Base-by-base conservation (phyloP, 2,888 invertebrate genomes). In the Trichopoda pennipes region DNA sequence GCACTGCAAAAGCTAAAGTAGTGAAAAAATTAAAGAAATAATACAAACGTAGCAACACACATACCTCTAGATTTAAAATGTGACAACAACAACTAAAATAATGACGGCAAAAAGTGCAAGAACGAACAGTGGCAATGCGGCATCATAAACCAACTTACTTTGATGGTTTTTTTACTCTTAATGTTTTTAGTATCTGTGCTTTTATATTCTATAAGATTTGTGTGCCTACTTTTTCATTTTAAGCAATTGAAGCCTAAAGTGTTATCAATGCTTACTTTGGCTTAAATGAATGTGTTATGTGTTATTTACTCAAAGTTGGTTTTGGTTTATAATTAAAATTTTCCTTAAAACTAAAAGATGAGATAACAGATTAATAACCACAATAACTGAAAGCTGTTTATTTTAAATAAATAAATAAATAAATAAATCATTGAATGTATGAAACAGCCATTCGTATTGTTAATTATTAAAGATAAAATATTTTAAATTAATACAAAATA, bases 81-180 rank as follows among this genome's bases (percentile, higher is more conserved):
- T 80, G 55, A 73, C 68, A 81, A 44, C 60, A 63, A 68, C 56
- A 47, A 38, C 35, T 28, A 6, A 49, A 63, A 47, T 23, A 69
- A 35, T 21, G 21, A 64, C 53, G n/a, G 14, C 35, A 77, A 72
- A 63, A 55, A 73, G 72, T 79, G 70, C 82, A 82, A 79, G 75
- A 49, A 32, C 63, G 70, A 75, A 77, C 80, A 82, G 81, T 74
- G 81, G 81, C 78, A 83, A 74, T 72, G 81, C 81, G 77, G 81
- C 83, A 70, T 76, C 80, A 70, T 69, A 64, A 80, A 72, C 73
- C 51, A 64, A 76, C 68, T n/a, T 55, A 76, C 82, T 82, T 82
- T 82, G 82, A 82, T 72, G 79, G 68, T 63, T 78, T 81, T 72
- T 63, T 47, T 81, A 1, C n/a, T 55, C 61, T 51, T 56, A 19